Evolutionary conservation across 2,888 invertebrate genomes (phyloP).

Genomic region (Xanthorhoe spadicearia): DNA sequence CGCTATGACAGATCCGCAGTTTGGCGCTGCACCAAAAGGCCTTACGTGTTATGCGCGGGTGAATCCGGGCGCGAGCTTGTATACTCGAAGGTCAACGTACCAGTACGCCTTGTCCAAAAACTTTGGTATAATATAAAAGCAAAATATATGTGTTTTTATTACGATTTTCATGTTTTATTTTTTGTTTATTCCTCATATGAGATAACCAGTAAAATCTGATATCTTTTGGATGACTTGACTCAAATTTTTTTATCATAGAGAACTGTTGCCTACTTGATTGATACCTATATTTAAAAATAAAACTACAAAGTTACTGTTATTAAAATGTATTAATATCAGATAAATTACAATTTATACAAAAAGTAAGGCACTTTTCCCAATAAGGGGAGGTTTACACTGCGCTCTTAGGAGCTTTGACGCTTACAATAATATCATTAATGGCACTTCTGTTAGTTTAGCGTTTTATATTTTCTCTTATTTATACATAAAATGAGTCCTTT

Average conservation of each 20-base stretch:
- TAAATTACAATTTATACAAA: conserved; percentile 46
- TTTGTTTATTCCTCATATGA: not conserved
- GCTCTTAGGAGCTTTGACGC: conserved; percentile 35
- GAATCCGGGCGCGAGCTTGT: conserved; percentile 68
- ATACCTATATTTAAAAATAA: not conserved
- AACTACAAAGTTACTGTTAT: conserved; percentile 39
- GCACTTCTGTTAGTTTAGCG: conserved; percentile 67
- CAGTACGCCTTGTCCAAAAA: conserved; percentile 77
- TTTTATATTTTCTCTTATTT: conserved; percentile 35
- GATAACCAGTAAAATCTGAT: not conserved
- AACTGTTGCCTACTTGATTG: too few species aligned
- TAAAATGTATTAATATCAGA: conserved; percentile 44
- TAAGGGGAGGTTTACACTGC: conserved; percentile 21
- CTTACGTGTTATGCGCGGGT: conserved; percentile 64
- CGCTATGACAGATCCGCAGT: conserved; percentile 60
- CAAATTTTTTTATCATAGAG: too few species aligned
- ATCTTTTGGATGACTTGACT: too few species aligned
- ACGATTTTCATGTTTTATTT: conserved; percentile 69
- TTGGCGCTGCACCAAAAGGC: conserved; percentile 58
- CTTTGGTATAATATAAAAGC: conserved; percentile 79
- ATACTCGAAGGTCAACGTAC: conserved; percentile 58
- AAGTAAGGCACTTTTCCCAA: conserved; percentile 32
- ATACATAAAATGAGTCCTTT: conserved; percentile 23
- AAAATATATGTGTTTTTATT: conserved; percentile 85
- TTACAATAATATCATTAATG: conserved; percentile 69